Evolutionary conservation across 2,888 invertebrate species (phyloP), one percentile per base, ranked within the genome.

Genomic region (Eledone cirrhosa): DNA sequence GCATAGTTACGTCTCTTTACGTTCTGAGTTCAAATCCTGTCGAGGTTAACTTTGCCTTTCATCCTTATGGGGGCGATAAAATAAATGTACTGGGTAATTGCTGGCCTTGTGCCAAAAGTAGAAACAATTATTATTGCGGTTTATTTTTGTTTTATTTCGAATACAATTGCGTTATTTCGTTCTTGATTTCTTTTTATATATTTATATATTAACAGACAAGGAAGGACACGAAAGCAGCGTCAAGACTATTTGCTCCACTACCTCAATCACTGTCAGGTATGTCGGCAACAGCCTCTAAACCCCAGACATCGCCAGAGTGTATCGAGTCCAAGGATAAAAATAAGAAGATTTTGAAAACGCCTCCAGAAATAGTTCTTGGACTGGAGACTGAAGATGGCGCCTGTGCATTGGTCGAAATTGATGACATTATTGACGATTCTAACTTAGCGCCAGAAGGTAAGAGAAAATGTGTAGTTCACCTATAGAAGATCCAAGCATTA

Each of bases 311-410:
- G 0, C 22, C 69, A 69, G 69, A 69, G n/a, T 33, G 33, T 69
- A 31, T 69, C 29, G 69, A 69, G 27, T 33, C 31, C 7, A 22
- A 31, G 13, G 69, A 69, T n/a, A 69, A 69, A n/a, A 8, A 29
- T 11, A 69, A 33, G 69, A 69, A 27, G 33, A 19, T 22, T 11
- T 5, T 41, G 13, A 31, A 69, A 69, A 31, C 33, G n/a, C 16
- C 69, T 3, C 69, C 83, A 0, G 83, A 83, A 65, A 83, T 83
- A 67, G 81, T 83, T 80, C 80, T 83, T 78, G 83, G 81, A 16
- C 80, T 83, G 75, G 83, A 83, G 75, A 83, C 83, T 1, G 83
- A 81, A 14, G 83, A 83, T 33, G 83, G 83, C 16, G 80, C 80
- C 48, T 79, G 79, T 53, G 80, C 83, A 8, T 81, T 81, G 65